A percentile compares a stretch with the other conserved stretches of the same genome.
Evolutionary conservation across 2,888 invertebrate species (phyloP).

Genomic region (Chymomyza amoena): DNA sequence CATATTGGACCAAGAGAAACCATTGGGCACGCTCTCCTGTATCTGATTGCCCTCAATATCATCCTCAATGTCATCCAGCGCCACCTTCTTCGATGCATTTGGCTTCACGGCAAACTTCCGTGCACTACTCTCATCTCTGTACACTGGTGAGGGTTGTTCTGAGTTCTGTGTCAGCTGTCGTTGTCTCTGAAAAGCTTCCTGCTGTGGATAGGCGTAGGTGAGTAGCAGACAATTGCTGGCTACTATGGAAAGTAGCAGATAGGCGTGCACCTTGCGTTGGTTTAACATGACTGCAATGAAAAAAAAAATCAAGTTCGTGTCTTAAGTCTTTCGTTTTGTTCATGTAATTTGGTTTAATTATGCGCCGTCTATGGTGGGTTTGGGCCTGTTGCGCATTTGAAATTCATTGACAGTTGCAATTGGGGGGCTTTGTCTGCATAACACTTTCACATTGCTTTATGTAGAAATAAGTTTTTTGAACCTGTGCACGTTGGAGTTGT

Average conservation of each 20-base stretch:
- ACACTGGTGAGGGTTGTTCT: slow-evolving; percentile 67
- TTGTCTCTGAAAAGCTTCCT: slow-evolving; percentile 71
- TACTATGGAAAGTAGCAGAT: slow-evolving; percentile 85
- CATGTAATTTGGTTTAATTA: not conserved
- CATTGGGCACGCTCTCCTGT: slow-evolving; percentile 83
- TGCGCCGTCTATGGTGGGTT: not conserved
- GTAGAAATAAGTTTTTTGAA: slow-evolving; percentile 37
- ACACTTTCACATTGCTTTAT: slow-evolving; percentile 53
- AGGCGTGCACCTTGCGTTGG: slow-evolving; percentile 83
- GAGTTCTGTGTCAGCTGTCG: slow-evolving; percentile 36
- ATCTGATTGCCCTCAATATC: slow-evolving; percentile 88
- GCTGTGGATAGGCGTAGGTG: slow-evolving; percentile 84
- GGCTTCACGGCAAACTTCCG: slow-evolving; percentile 94
- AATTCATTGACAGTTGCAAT: not conserved
- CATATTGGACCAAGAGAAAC: slow-evolving; percentile 94
- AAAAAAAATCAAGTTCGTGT: slow-evolving; percentile 38
- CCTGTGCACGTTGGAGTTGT: slow-evolving; percentile 27
- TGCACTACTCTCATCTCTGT: slow-evolving; percentile 53
- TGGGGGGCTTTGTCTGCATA: slow-evolving; percentile 23
- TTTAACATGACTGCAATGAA: slow-evolving; percentile 81
- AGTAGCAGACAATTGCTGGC: slow-evolving; percentile 84
- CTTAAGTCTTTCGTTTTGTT: slow-evolving; percentile 53
- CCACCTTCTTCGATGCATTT: slow-evolving; percentile 92
- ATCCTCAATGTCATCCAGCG: slow-evolving; percentile 89
- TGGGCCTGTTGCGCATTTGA: not conserved